Evolutionary conservation across 2,888 invertebrate genomes (phyloP), one percentile per base, ranked within the genome.

Genomic region (Ligdia adustata): DNA sequence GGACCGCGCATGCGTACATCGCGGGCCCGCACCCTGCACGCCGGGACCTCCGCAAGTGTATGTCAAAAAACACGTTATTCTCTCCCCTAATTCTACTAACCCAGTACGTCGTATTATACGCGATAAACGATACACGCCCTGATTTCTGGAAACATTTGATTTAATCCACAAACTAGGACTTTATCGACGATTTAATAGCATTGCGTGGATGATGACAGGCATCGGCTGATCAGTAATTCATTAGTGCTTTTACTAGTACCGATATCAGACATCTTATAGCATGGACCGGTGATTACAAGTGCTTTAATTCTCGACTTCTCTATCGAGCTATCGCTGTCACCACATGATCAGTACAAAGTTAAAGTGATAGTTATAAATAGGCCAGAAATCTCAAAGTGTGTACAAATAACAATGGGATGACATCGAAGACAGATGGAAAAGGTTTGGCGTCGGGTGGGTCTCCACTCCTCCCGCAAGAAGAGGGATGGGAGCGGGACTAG

Each of bases 381-480:
- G n/a, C n/a, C n/a, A n/a, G n/a, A 26, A 12, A 29, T 46, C 44
- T n/a, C 26, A 49, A 49, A 6, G 51, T 49, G 56, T 52, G 62
- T 61, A 49, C 43, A 44, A 69, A 78, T 79, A 76, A 82, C 69
- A 75, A 90, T 90, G 90, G 89, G 89, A 90, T 90, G 90, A 90
- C 81, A 82, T 70, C 69, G 78, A 84, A 86, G 73, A 82, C 72
- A 72, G 83, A 90, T 90, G 91, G 90, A 91, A 90, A 91, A 90
- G 80, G 90, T 91, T 86, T 90, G 90, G 90, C 88, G 90, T 78
- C 81, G 90, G 62, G 90, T 91, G 62, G 91, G 91, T 75, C 90
- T 91, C 82, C 91, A 90, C 85, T 90, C 91, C 85, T 90, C 91
- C 79, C 90, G 90, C 44, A 90, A 90, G 80, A 91, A 91, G 84